phyloP scores from a whole-genome alignment of 2,113 vertebrate species.

The Brachirus orientalis region DNA sequence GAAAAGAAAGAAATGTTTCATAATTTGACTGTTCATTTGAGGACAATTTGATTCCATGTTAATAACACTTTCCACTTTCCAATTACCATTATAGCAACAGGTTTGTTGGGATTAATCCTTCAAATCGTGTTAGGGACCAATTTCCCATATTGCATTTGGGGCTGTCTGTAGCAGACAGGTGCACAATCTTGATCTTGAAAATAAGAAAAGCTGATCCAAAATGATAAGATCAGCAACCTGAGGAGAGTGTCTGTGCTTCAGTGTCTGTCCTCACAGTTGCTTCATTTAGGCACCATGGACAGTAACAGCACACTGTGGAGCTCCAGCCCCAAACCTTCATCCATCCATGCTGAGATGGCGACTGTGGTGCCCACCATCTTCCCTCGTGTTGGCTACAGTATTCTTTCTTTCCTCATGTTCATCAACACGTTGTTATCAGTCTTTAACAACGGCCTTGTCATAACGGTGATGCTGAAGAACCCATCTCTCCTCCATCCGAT shows the following conservation, averaged over 20 bases:
- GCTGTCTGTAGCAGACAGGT: conserved; percentile 57
- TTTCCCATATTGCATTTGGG: conserved; percentile 61
- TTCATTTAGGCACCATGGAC: conserved; percentile 56
- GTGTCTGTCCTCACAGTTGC: conserved; percentile 23
- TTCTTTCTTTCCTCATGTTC: conserved; percentile 77
- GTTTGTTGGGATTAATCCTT: conserved; percentile 55
- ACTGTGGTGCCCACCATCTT: conserved; percentile 63
- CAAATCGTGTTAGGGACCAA: conserved; percentile 66
- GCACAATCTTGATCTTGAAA: conserved; percentile 34
- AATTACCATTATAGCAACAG: conserved; percentile 59
- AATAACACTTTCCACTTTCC: conserved; percentile 41
- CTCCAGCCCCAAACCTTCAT: conserved; percentile 9
- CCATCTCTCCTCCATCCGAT: conserved; percentile 71
- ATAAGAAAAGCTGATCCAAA: conserved; percentile 45
- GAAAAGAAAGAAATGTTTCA: conserved; percentile 16
- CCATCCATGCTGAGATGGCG: not conserved
- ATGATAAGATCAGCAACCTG: conserved; percentile 45
- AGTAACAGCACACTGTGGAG: conserved; percentile 44
- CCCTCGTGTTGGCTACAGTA: conserved; percentile 69
- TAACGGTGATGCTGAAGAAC: conserved; percentile 70
- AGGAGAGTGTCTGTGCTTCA: conserved; percentile 2
- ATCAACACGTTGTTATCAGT: conserved; percentile 73
- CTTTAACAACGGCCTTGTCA: conserved; percentile 76
- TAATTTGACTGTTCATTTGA: conserved; percentile 14
- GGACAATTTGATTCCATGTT: conserved; percentile 8